Percentiles rank a stretch among this genome's conserved stretches.
Evolutionary conservation across 2,888 invertebrate genomes (phyloP).

Genomic region (Seira sanloemensis): DNA sequence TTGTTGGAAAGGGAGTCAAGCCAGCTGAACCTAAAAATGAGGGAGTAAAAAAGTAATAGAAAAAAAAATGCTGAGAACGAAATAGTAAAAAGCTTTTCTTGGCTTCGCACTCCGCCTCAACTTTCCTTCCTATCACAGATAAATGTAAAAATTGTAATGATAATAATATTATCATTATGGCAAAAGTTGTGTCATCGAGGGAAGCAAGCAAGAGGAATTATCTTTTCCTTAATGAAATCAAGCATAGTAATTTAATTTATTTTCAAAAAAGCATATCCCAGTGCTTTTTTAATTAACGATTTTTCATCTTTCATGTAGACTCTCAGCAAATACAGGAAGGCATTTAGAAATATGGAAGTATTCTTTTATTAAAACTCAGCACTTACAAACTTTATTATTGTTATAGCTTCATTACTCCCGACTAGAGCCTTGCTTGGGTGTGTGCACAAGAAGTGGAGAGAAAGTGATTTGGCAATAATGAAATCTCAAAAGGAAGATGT

Average conservation of each 20-base stretch:
- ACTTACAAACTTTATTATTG: no score
- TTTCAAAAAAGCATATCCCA: neutral
- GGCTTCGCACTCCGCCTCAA: no score
- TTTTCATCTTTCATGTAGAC: neutral
- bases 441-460: no score
- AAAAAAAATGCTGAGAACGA: constrained; percentile 16
- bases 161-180: constrained; percentile 26
- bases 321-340: no score
- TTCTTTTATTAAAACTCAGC: no score
- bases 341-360: no score
- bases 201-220: constrained; percentile 48
- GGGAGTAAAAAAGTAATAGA: constrained; percentile 10
- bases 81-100: neutral
- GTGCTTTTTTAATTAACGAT: constrained; percentile 11
- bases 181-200: constrained; percentile 32
- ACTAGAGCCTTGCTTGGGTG: no score
- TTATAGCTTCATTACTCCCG: no score
- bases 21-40: no score
- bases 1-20: no score
- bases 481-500: no score
- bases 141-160: constrained; percentile 20
- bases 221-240: constrained; percentile 56
- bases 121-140: constrained; percentile 6
- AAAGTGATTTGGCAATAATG: no score
- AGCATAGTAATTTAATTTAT: constrained; percentile 26